Evolutionary conservation across 2,888 invertebrate genomes (phyloP).

Genomic region (Acronicta aceris): DNA sequence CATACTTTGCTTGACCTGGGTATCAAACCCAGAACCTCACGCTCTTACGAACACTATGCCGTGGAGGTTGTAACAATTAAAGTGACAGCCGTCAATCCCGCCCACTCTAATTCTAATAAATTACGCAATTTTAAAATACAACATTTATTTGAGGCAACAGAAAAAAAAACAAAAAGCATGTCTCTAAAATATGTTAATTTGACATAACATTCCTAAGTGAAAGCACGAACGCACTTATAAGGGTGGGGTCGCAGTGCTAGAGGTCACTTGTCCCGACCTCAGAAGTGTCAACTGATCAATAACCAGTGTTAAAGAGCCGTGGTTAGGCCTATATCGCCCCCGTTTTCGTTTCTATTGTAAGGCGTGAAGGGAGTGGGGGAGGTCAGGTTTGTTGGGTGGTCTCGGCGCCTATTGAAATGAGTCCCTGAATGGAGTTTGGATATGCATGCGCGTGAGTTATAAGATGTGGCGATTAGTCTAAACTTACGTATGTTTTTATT

Average conservation of each 20-base stretch:
- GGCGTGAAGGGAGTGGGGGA: conserved; percentile 9
- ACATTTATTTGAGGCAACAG: conserved; percentile 36
- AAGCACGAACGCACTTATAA: conserved; percentile 57
- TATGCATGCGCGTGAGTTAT: conserved; percentile 22
- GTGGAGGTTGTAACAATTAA: not conserved
- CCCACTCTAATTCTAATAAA: conserved; percentile 7
- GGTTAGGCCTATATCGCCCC: conserved; percentile 14
- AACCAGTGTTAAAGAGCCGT: conserved; percentile 47
- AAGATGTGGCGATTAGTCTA: conserved; percentile 19
- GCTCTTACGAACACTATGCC: too few relatives aligned
- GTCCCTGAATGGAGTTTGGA: conserved; percentile 52
- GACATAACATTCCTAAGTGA: conserved; percentile 57
- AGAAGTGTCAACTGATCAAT: conserved; percentile 54
- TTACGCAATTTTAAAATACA: conserved; percentile 18
- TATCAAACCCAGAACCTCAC: too few relatives aligned
- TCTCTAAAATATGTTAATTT: conserved; percentile 54
- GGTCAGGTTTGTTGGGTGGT: conserved; percentile 33
- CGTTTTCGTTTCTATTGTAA: conserved; percentile 31
- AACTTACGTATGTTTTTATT: not conserved
- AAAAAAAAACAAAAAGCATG: conserved; percentile 27
- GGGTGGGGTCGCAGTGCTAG: conserved; percentile 51
- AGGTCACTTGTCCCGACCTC: conserved; percentile 55
- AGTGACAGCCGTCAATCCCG: not conserved
- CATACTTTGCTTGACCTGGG: too few relatives aligned
- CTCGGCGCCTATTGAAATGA: conserved; percentile 57